A percentile compares a stretch with the other conserved stretches of the same genome.
phyloP scores from a whole-genome alignment of 2,113 vertebrate genomes.

The Hemiscyllium ocellatum region DNA sequence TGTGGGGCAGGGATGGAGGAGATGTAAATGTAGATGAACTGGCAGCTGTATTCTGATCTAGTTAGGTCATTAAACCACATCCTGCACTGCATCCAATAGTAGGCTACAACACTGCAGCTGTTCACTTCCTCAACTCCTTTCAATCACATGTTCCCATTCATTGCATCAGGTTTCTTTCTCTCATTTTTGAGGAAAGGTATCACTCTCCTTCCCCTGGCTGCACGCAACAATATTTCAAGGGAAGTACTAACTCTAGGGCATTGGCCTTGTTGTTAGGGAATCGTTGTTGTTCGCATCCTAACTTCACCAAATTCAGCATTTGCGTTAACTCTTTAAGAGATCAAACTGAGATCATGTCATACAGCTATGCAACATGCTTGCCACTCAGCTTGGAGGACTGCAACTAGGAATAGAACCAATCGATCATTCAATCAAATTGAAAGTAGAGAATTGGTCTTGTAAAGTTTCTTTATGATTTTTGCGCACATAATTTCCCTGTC shows the following conservation, averaged over 20 bases:
- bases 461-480: neutral
- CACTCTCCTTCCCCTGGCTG: neutral
- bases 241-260: neutral
- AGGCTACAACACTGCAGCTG: neutral
- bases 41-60: neutral
- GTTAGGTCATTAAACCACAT: neutral
- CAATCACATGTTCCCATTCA: neutral
- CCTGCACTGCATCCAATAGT: neutral
- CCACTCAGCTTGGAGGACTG: neutral
- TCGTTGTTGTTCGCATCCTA: neutral
- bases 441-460: neutral
- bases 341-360: neutral
- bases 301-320: neutral
- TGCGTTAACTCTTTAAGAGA: neutral
- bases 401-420: neutral
- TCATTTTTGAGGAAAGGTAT: neutral
- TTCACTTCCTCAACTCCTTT: neutral
- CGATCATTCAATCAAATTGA: neutral
- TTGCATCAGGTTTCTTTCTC: neutral
- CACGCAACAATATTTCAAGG: neutral
- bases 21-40: neutral
- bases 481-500: neutral
- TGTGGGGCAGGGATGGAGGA: neutral
- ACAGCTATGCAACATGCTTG: neutral
- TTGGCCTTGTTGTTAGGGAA: neutral